Evolutionary conservation across 2,888 invertebrate genomes (phyloP), one percentile per base, ranked within the genome.

Genomic region (Parthenolecanium corni): DNA sequence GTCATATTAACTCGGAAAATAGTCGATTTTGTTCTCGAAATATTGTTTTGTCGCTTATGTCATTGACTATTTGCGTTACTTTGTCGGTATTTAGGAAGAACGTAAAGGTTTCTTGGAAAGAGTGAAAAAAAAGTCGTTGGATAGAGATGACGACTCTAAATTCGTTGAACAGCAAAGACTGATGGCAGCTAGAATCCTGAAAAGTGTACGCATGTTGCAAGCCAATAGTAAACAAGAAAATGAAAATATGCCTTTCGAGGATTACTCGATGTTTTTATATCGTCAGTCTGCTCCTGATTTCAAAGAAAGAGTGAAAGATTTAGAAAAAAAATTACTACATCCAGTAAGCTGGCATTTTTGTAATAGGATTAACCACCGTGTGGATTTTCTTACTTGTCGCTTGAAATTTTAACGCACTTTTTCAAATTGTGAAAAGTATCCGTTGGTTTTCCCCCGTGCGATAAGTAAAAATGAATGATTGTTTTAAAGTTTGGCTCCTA

Each of bases 251-350:
- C 84, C 86, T 65, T 81, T 88, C 71, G 86, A 89, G 75, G 85
- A 89, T 75, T 88, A 89, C 76, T 86, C 88, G 24, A 79, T 90
- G 71, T 88, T 86, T 75, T 79, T 89, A 71, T 91, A 90, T 75
- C 80, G 90, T 57, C 88, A 89, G 74, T 85, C 84, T 64, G 89
- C 90, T 16, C 86, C 87, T 6, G 81, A 86, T 72, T 90, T 90
- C 76, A 84, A 83, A 75, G 88, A 88, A 73, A 80, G 90, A 66
- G 88, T 90, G 66, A 85, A 85, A 80, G 82, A 84, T 69, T 78
- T 90, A 72, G 90, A 85, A 74, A 79, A 80, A 75, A 84, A 85
- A 75, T 79, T 85, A 69, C 78, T 83, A 68, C 82, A 82, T 73
- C 83, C 84, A 72, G 84, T 84, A 84, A 84, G 84, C 61, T 3